Percentiles rank a stretch among this genome's conserved stretches.
These are phyloP conservation scores for Eriosoma lanigerum DNA, from an alignment of 1,140 invertebrate genomes.

Conservation along the genomic window DNA sequence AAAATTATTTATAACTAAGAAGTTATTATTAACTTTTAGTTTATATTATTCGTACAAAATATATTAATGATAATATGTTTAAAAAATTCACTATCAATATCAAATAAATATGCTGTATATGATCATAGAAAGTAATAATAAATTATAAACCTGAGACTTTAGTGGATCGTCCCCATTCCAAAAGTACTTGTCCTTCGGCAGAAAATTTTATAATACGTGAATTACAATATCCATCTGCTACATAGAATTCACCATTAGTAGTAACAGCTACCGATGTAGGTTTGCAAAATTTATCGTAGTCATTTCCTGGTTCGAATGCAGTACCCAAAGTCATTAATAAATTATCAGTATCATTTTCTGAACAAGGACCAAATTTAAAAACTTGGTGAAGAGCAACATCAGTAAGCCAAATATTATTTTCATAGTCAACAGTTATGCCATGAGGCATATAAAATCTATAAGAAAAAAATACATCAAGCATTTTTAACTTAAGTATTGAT, in stretches of 20 bases:
- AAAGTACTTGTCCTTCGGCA: slow-evolving; percentile 68
- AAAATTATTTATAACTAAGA: no score
- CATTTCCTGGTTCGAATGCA: slow-evolving; percentile 77
- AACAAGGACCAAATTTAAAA: slow-evolving; percentile 68
- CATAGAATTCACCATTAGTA: slow-evolving; percentile 82
- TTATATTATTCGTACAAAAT: no score
- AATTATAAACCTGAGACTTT: slow-evolving; percentile 52
- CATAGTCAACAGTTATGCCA: slow-evolving; percentile 81
- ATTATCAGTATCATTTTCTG: slow-evolving; percentile 54
- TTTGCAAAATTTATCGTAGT: slow-evolving; percentile 85
- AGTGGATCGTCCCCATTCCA: slow-evolving; percentile 65
- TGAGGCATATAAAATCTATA: slow-evolving; percentile 90
- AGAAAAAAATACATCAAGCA: slow-evolving; percentile 43
- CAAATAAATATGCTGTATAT: slow-evolving; percentile 7
- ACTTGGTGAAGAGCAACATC: slow-evolving; percentile 94
- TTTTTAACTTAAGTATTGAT: not conserved
- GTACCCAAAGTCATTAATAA: slow-evolving; percentile 57
- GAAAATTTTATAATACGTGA: slow-evolving; percentile 83
- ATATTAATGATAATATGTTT: not conserved
- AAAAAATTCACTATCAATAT: not conserved
- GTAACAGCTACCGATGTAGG: slow-evolving; percentile 87
- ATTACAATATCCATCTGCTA: slow-evolving; percentile 95
- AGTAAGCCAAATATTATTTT: slow-evolving; percentile 85
- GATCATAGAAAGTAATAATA: slow-evolving; percentile 17
- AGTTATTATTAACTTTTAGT: no score